Evolutionary conservation across 2,888 invertebrate species (phyloP).

Genomic region (Sympetrum striolatum): DNA sequence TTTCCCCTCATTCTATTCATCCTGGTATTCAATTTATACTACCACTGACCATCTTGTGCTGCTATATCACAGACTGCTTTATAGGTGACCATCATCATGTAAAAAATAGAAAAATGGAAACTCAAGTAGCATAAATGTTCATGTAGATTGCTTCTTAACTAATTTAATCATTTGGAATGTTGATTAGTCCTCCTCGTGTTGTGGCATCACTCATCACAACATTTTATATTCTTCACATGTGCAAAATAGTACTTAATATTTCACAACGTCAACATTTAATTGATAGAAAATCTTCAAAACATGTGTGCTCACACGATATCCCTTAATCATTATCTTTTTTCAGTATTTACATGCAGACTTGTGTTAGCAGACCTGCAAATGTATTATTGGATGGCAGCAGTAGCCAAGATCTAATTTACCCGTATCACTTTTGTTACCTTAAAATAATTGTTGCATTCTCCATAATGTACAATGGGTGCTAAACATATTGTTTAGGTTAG

Average conservation of each 20-base stretch:
- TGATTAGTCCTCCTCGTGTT: not conserved
- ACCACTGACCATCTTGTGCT: constrained; percentile 36
- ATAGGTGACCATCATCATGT: constrained; percentile 29
- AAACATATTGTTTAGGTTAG: not conserved
- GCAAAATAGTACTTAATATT: constrained; percentile 36
- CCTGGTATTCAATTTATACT: not conserved
- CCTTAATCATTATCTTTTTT: not conserved
- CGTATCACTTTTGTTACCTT: constrained; percentile 9
- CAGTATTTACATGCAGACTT: constrained; percentile 1
- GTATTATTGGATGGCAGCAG: constrained; percentile 38
- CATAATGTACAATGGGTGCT: not conserved
- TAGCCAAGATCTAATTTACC: constrained; percentile 36
- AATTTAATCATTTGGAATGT: not conserved
- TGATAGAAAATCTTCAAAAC: constrained; percentile 34
- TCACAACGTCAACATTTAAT: not conserved
- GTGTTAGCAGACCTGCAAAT: constrained; percentile 4
- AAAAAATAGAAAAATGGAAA: constrained; percentile 23
- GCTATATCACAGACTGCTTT: constrained; percentile 44
- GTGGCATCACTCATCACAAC: constrained; percentile 13
- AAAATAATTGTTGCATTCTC: not conserved
- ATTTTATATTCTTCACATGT: not conserved
- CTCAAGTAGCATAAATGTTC: constrained; percentile 15
- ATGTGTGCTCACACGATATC: constrained; percentile 4
- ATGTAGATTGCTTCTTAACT: not conserved
- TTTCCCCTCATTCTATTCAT: not conserved